Evolutionary conservation across 1,140 invertebrate species (phyloP), one percentile per base, ranked within the genome.

Genomic region (Megalopta genalis): DNA sequence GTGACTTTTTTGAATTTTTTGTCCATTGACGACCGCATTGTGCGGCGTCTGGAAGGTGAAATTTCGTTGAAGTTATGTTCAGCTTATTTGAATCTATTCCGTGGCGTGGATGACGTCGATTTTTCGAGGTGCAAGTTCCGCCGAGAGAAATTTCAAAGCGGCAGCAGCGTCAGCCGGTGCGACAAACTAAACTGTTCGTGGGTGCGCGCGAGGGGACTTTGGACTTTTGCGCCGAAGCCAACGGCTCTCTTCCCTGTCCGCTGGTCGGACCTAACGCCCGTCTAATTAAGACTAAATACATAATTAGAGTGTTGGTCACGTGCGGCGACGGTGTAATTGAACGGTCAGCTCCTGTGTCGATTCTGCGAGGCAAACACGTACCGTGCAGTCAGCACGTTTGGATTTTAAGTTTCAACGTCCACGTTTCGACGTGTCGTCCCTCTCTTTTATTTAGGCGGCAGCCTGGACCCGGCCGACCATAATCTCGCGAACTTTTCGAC

Each of bases 221-320:
- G 63, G 83, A 86, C 76, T 86, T 83, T 82, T 76, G 77, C 77
- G 46, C 73, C 71, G 25, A 46, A 57, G 80, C 76, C 79, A 83
- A 0, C 49, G 2, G 27, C 27, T 18, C 18, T 27, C 16, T 37
- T 16, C 27, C 74, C 64, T 63, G 10, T 16, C 23, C 0, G 27
- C 6, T 9, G 81, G 68, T 83, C 82, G 85, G 74, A 88, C 82
- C 86, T 90, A 88, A 88, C 86, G 86, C 76, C 81, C 84, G 88
- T 87, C 90, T 92, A 90, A 91, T 92, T 91, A 92, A 90, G 89
- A 91, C 90, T 90, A 92, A 90, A 90, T 91, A 92, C 86, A 91
- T 92, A 91, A 92, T 92, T 90, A 90, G 89, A 88, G 90, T 91
- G 88, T 92, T 90, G 87, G 90, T 92, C 91, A 91, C 91, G 91